Evolutionary conservation across 2,888 invertebrate species (phyloP).

Genomic region (Thera britannica): DNA sequence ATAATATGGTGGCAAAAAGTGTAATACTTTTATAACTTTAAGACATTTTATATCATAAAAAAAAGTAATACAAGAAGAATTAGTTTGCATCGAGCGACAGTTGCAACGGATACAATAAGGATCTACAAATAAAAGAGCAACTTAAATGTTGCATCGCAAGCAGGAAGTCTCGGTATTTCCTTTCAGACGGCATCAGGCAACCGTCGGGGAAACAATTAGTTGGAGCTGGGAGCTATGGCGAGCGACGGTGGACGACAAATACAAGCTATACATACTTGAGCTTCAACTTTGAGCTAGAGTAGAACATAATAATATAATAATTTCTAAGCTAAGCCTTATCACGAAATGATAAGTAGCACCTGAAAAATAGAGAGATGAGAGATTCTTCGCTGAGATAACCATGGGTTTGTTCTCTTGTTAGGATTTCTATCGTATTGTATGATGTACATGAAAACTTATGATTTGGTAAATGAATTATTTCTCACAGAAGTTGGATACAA

Average conservation of each 20-base stretch:
- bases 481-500: not conserved
- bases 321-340: too few relatives aligned
- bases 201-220: slow-evolving; percentile 61
- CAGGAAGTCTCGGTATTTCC: slow-evolving; percentile 55
- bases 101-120: slow-evolving; percentile 10
- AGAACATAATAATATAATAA: too few relatives aligned
- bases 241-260: slow-evolving; percentile 15
- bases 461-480: not conserved
- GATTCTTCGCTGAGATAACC: too few relatives aligned
- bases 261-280: too few relatives aligned
- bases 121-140: slow-evolving; percentile 36
- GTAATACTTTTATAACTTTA: too few relatives aligned
- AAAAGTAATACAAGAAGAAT: not conserved
- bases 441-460: too few relatives aligned
- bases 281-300: too few relatives aligned
- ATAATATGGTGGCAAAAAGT: not conserved
- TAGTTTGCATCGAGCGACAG: slow-evolving; percentile 4
- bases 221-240: slow-evolving; percentile 20
- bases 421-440: too few relatives aligned
- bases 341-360: too few relatives aligned
- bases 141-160: slow-evolving; percentile 50
- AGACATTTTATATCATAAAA: too few relatives aligned
- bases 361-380: too few relatives aligned
- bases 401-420: too few relatives aligned
- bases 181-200: slow-evolving; percentile 55